Conservation (phyloP, 2,797 vertebrate genomes). For the Netta rufina region DNA sequence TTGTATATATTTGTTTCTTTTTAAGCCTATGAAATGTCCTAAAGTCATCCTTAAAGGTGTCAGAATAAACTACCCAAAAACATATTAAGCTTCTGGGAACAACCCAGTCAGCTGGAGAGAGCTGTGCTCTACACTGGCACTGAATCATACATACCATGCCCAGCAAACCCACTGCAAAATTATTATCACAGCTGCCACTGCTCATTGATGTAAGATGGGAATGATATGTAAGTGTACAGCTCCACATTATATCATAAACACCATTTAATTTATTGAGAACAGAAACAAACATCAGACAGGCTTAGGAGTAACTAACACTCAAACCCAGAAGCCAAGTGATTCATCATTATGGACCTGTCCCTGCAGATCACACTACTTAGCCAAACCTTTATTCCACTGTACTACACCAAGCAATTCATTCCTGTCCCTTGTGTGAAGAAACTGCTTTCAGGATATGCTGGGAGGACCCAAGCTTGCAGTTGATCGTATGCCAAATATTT, state of each 20-base stretch:
- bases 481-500: background rate
- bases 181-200: background rate
- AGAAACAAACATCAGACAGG: background rate
- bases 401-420: background rate
- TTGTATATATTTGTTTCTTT: background rate
- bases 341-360: background rate
- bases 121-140: background rate
- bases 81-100: background rate
- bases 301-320: background rate
- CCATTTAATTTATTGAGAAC: background rate
- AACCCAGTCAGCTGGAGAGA: background rate
- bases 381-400: background rate
- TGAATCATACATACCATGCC: background rate
- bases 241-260: background rate
- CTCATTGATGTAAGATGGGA: background rate
- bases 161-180: background rate
- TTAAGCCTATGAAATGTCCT: background rate
- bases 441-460: background rate
- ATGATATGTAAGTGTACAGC: background rate
- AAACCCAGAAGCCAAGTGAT: background rate
- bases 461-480: background rate
- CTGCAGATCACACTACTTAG: background rate
- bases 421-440: background rate
- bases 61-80: background rate
- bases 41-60: background rate